phyloP scores from a whole-genome alignment of 2,113 vertebrate species.

The Caranx melampygus region DNA sequence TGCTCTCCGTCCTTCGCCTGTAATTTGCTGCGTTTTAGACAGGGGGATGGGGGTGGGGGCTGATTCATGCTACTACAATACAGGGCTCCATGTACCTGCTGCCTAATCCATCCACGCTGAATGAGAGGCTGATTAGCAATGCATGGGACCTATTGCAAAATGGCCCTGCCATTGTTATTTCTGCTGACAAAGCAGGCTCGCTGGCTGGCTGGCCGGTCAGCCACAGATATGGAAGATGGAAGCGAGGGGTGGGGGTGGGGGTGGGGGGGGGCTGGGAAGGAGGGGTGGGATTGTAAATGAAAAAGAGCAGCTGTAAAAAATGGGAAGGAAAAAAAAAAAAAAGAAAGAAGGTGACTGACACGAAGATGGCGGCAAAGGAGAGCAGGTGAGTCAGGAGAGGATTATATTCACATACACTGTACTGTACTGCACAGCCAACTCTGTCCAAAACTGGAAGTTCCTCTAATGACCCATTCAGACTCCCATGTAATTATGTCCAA shows the following conservation, averaged over 20 bases:
- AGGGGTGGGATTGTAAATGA: constrained; percentile 4
- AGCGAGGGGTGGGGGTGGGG: not conserved
- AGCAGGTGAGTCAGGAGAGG: not conserved
- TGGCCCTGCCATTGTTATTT: constrained; percentile 57
- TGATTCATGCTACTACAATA: constrained; percentile 58
- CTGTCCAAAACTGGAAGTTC: no score
- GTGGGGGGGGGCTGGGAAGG: not conserved
- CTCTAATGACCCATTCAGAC: no score
- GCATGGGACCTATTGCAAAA: constrained; percentile 59
- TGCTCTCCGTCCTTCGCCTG: not conserved
- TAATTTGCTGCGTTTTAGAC: constrained; percentile 41
- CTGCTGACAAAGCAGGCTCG: constrained; percentile 67
- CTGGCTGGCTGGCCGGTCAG: constrained; percentile 9
- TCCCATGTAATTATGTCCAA: no score
- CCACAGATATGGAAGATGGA: constrained; percentile 28
- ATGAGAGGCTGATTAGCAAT: constrained; percentile 72
- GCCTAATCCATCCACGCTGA: constrained; percentile 54
- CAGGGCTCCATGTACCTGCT: constrained; percentile 51
- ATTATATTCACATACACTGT: not conserved
- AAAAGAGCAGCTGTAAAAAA: constrained; percentile 40
- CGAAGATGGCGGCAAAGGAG: not conserved
- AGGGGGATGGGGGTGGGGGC: not conserved
- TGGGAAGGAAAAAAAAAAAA: not conserved
- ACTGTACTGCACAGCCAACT: no score
- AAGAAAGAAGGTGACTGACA: constrained; percentile 22